phyloP scores from a whole-genome alignment of 2,797 vertebrate genomes.

The Cyclura pinguis region DNA sequence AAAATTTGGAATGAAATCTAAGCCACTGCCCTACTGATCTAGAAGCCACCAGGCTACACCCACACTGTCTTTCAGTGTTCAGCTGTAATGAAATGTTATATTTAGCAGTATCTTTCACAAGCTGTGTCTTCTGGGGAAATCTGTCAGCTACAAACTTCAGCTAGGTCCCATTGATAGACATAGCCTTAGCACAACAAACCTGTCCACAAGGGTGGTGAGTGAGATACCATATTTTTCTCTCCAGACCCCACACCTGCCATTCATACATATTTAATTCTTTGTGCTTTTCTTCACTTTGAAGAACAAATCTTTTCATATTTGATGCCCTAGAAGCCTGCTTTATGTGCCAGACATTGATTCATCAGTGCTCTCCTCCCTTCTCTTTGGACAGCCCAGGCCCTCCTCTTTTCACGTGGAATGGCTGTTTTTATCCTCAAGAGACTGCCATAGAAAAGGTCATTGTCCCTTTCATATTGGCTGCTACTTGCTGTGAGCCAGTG shows the following conservation, averaged over 20 bases:
- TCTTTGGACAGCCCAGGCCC: constrained; percentile 18
- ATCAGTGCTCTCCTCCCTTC: constrained; percentile 52
- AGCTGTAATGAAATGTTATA: neutral
- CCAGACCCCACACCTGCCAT: constrained; percentile 47
- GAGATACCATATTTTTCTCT: constrained; percentile 36
- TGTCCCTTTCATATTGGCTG: constrained; percentile 65
- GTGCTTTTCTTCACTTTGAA: constrained; percentile 64
- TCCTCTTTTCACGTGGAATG: constrained; percentile 45
- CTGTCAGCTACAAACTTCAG: neutral
- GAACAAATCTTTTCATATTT: constrained; percentile 72
- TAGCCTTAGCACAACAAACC: neutral
- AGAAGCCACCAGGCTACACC: too few relatives aligned
- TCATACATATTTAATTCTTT: constrained; percentile 69
- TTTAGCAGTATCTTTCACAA: constrained; percentile 10
- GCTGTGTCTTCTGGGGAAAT: neutral
- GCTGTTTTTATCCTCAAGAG: constrained; percentile 31
- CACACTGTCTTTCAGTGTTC: neutral
- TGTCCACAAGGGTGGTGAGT: constrained; percentile 9
- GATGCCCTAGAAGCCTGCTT: constrained; percentile 61
- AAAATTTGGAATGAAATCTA: too few relatives aligned
- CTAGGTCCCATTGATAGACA: neutral
- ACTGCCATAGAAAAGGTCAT: constrained; percentile 73
- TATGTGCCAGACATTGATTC: constrained; percentile 57
- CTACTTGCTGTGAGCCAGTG: constrained; percentile 68
- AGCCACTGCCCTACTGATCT: too few relatives aligned